A percentile compares a stretch with the other conserved stretches of the same genome.
Evolutionary conservation across 2,888 invertebrate genomes (phyloP).

Genomic region (Elegia similella): DNA sequence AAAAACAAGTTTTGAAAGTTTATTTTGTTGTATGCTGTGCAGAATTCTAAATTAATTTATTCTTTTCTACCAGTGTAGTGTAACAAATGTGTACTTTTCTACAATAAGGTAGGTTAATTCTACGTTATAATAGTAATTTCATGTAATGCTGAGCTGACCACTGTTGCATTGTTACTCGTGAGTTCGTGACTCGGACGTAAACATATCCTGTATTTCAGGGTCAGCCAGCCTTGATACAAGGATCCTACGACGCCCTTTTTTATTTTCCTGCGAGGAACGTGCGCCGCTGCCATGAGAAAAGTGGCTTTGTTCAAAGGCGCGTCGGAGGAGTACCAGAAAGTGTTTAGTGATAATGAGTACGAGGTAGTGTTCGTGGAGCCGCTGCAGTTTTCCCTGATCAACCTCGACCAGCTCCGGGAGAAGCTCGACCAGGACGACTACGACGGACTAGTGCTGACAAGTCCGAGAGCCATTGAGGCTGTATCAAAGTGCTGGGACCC

Average conservation of each 20-base stretch:
- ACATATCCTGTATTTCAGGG: constrained; percentile 53
- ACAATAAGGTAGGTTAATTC: background rate
- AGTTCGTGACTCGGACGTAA: background rate
- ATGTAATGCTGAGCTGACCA: background rate
- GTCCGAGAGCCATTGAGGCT: constrained; percentile 65
- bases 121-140: background rate
- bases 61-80: background rate
- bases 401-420: constrained; percentile 41
- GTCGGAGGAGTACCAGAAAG: constrained; percentile 64
- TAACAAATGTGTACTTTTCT: background rate
- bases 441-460: constrained; percentile 60
- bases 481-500: constrained; percentile 65
- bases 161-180: background rate
- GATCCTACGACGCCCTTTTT: background rate
- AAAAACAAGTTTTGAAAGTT: constrained; percentile 17
- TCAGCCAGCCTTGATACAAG: constrained; percentile 26
- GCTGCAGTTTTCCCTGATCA: constrained; percentile 54
- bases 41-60: background rate
- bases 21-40: background rate
- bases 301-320: constrained; percentile 64
- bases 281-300: constrained; percentile 55
- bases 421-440: constrained; percentile 46
- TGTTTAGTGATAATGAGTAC: constrained; percentile 52
- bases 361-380: constrained; percentile 66
- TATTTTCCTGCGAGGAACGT: background rate